Conservation (phyloP, 1,140 invertebrate genomes). For the Dendrolimus punctatus region DNA sequence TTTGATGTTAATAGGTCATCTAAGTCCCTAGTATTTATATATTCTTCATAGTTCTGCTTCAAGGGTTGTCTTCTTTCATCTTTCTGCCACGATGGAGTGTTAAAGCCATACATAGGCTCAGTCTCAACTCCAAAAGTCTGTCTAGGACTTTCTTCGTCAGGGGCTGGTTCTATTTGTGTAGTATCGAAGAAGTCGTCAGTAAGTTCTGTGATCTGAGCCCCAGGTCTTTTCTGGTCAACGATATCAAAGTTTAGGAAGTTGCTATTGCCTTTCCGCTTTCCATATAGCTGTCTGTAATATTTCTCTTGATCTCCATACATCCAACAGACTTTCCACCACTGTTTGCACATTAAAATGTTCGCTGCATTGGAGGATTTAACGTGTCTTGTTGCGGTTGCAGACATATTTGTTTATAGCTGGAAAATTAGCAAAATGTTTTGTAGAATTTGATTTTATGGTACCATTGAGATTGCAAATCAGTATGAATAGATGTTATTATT, state of each 20-base stretch:
- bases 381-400: slow-evolving; percentile 64
- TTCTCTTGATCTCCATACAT: slow-evolving; percentile 89
- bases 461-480: no score
- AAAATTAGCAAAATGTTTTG: no score
- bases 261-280: slow-evolving; percentile 73
- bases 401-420: slow-evolving; percentile 41
- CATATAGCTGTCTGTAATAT: slow-evolving; percentile 85
- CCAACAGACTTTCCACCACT: slow-evolving; percentile 92
- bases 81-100: slow-evolving; percentile 46
- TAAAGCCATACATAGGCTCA: slow-evolving; percentile 56
- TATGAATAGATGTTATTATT: no score
- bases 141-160: slow-evolving; percentile 38
- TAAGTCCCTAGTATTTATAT: slow-evolving; percentile 34
- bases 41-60: slow-evolving; percentile 45
- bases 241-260: slow-evolving; percentile 44
- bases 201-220: slow-evolving; percentile 65
- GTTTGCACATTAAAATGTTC: slow-evolving; percentile 85
- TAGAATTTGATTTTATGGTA: no score
- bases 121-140: slow-evolving; percentile 49
- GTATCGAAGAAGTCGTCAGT: slow-evolving; percentile 67
- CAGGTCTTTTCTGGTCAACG: slow-evolving; percentile 44
- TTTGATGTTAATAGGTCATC: slow-evolving; percentile 42
- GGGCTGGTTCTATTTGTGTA: slow-evolving; percentile 46
- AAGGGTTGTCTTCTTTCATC: slow-evolving; percentile 67
- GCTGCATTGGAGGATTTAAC: slow-evolving; percentile 72